Conservation (phyloP, 2,797 vertebrate species). For the Sternotherus odoratus region DNA sequence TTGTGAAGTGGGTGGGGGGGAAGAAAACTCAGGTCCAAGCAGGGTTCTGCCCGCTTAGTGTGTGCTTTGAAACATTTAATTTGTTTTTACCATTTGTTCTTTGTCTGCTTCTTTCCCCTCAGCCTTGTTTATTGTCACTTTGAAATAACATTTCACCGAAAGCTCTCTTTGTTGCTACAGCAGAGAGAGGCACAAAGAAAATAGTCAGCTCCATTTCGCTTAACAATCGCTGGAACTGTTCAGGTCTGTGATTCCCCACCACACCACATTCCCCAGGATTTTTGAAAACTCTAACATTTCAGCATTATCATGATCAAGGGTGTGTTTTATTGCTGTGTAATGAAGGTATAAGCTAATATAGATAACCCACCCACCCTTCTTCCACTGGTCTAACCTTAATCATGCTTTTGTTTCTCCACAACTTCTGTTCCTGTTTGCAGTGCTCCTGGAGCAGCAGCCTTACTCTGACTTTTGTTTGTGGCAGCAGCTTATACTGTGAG, state of each 20-base stretch:
- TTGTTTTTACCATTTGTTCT: not conserved
- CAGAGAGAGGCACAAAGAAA: conserved; percentile 31
- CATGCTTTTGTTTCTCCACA: conserved; percentile 13
- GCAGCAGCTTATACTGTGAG: conserved; percentile 26
- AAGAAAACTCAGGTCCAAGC: conserved; percentile 55
- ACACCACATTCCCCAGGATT: conserved; percentile 32
- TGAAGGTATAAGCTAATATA: not conserved
- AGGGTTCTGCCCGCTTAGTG: conserved; percentile 24
- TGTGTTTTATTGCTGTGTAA: conserved; percentile 47
- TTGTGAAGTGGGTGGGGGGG: conserved; percentile 13
- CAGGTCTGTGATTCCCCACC: conserved; percentile 58
- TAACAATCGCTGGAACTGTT: conserved; percentile 51
- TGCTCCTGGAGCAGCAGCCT: not conserved
- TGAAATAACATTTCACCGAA: not conserved
- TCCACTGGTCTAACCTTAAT: conserved; percentile 6
- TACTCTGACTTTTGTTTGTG: not conserved
- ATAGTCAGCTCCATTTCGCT: conserved; percentile 47
- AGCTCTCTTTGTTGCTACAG: conserved; percentile 21
- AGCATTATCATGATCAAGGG: conserved; percentile 54
- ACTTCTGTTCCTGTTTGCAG: conserved; percentile 24
- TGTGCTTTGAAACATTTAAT: conserved; percentile 32
- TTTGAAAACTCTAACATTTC: conserved; percentile 60
- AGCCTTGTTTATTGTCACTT: not conserved
- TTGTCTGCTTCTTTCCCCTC: not conserved
- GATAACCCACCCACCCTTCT: not conserved